Base-by-base conservation (phyloP, 2,888 invertebrate species). In the Patella depressa region DNA sequence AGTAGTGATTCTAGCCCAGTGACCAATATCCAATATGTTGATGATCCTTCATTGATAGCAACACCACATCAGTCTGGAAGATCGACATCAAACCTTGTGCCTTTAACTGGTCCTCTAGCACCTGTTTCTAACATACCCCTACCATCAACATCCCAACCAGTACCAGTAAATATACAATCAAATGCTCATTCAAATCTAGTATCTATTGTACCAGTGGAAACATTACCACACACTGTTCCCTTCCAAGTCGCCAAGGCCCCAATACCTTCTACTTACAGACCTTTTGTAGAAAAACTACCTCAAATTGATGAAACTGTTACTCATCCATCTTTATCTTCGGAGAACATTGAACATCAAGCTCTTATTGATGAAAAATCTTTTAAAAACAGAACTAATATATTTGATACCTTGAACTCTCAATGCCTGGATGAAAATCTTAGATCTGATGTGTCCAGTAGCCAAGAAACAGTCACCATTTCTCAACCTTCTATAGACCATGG, bases 1-100 rank as follows among this genome's bases (percentile, higher is more conserved):
- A 80, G 76, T 74, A 76, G 79, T n/a, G 71, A 74, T 71, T 45
- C 45, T 9, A 45, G 45, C 9, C 45, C 45, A 45, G 45, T 45
- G 45, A 45, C 45, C 45, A 54, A 59, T 45, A 19, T 65, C 7
- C 19, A 34, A 9, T 55, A n/a, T 45, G 57, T 72, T n/a, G 53
- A 53, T n/a, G 73, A 57, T 19, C 29, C 72, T 17, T 29, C 55
- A n/a, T 34, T n/a, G 24, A 65, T 53, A 15, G 24, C 75, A 12
- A 69, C 77, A 34, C 74, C 57, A 53, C 57, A 24, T 71, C 75
- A 29, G 15, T 65, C 45, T 74, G 74, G 70, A 34, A 17, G 34
- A 15, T 75, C 70, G 54, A 71, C 53, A 15, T 71, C 75, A 53
- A 54, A 70, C 24, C 29, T 34, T 57, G 45, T 57, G 24, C 45